Evolutionary conservation across 2,797 vertebrate species (phyloP).

Genomic region (Podarcis siculus): DNA sequence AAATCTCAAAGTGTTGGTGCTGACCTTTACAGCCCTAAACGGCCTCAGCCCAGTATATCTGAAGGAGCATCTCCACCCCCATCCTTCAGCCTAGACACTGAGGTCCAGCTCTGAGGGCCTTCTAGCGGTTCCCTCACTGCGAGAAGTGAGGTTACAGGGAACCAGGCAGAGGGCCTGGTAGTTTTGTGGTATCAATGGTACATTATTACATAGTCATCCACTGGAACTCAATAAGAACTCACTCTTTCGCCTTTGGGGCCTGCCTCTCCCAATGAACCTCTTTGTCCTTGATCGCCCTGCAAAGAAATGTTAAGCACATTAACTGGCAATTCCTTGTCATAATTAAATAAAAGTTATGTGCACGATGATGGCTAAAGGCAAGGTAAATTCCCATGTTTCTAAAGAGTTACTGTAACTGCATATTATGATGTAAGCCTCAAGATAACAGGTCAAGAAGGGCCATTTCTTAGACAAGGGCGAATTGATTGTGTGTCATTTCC

Average conservation of each 20-base stretch:
- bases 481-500: background rate
- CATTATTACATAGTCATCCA: background rate
- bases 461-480: background rate
- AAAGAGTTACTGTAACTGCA: no score
- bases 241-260: conserved; percentile 91
- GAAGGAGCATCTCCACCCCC: no score
- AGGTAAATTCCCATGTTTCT: background rate
- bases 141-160: no score
- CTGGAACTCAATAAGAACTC: conserved; percentile 58
- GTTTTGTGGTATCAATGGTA: background rate
- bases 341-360: conserved; percentile 13
- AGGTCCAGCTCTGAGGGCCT: no score
- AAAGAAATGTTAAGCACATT: conserved; percentile 14
- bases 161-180: background rate
- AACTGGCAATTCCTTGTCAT: conserved; percentile 10
- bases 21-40: no score
- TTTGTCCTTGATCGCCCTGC: conserved; percentile 92
- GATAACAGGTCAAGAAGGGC: background rate
- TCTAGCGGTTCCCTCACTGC: no score
- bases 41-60: no score
- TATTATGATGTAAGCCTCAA: background rate
- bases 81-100: no score
- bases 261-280: conserved; percentile 87
- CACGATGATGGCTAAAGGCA: conserved; percentile 11
- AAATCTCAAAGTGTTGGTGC: no score